phyloP scores from a whole-genome alignment of 2,888 invertebrate species.

The Trichogramma dendrolimi region DNA sequence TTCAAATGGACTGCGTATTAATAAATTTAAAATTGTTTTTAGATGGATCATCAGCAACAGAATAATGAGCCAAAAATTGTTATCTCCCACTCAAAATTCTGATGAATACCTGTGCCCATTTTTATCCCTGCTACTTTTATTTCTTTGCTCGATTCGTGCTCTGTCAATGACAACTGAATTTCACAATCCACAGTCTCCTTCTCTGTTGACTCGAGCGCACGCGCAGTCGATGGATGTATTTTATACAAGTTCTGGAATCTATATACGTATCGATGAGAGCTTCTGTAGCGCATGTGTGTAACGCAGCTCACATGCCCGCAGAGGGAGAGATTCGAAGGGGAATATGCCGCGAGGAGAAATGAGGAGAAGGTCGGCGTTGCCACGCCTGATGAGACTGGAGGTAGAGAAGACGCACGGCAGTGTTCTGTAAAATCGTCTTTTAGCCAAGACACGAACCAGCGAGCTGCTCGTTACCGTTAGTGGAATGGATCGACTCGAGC shows the following conservation, averaged over 20 bases:
- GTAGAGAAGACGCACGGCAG: not conserved
- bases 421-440: constrained; percentile 24
- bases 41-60: too few relatives aligned
- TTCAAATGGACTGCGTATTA: too few relatives aligned
- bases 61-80: too few relatives aligned
- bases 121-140: too few relatives aligned
- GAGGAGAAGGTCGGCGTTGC: constrained; percentile 27
- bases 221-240: too few relatives aligned
- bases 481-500: constrained; percentile 45
- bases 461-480: constrained; percentile 51
- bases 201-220: too few relatives aligned
- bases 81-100: too few relatives aligned
- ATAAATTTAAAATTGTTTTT: too few relatives aligned
- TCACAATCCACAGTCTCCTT: too few relatives aligned
- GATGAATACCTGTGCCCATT: too few relatives aligned
- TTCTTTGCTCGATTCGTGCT: too few relatives aligned
- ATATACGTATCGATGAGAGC: not conserved
- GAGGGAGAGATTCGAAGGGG: constrained; percentile 2
- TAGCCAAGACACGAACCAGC: constrained; percentile 51
- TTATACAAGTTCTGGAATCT: not conserved
- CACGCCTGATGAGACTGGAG: constrained; percentile 42
- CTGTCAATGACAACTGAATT: too few relatives aligned
- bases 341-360: not conserved
- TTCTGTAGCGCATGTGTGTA: not conserved
- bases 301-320: not conserved